These are phyloP conservation scores for Zaprionus nigranus DNA, from an alignment of 1,140 invertebrate genomes.

Conservation along the genomic window DNA sequence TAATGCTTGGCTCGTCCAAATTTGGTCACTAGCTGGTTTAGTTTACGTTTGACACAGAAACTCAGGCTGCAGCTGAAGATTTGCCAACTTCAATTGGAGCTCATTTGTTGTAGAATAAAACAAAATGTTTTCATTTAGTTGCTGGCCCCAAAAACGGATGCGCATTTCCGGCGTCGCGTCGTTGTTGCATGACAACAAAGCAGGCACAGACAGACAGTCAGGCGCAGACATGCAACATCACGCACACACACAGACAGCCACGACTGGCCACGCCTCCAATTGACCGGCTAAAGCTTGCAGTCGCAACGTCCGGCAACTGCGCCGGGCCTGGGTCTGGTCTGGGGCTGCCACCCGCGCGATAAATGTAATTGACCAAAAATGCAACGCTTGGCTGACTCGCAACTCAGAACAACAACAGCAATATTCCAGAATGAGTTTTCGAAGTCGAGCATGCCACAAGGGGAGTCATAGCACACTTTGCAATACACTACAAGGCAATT, in stretches of 20 bases:
- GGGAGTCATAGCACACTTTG: background rate
- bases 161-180: slow-evolving; percentile 60
- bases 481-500: background rate
- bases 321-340: background rate
- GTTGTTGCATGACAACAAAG: slow-evolving; percentile 68
- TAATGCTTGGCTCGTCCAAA: slow-evolving; percentile 39
- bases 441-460: background rate
- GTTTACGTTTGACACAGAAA: slow-evolving; percentile 65
- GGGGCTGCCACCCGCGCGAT: slow-evolving; percentile 66
- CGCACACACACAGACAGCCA: slow-evolving; percentile 13
- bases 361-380: slow-evolving; percentile 77
- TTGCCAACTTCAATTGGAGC: slow-evolving; percentile 52
- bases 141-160: slow-evolving; percentile 64
- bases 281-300: slow-evolving; percentile 33
- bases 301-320: slow-evolving; percentile 19
- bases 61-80: slow-evolving; percentile 28
- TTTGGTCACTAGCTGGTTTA: slow-evolving; percentile 54
- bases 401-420: slow-evolving; percentile 41
- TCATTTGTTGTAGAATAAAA: slow-evolving; percentile 57
- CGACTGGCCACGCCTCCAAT: slow-evolving; percentile 53
- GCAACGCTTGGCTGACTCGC: slow-evolving; percentile 63
- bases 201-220: slow-evolving; percentile 15
- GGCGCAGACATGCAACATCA: background rate
- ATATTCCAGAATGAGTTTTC: slow-evolving; percentile 25
- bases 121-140: slow-evolving; percentile 59